Percentiles rank a stretch among this genome's conserved stretches.
Conservation (phyloP, 2,113 vertebrate species). For the Tachysurus vachellii region DNA sequence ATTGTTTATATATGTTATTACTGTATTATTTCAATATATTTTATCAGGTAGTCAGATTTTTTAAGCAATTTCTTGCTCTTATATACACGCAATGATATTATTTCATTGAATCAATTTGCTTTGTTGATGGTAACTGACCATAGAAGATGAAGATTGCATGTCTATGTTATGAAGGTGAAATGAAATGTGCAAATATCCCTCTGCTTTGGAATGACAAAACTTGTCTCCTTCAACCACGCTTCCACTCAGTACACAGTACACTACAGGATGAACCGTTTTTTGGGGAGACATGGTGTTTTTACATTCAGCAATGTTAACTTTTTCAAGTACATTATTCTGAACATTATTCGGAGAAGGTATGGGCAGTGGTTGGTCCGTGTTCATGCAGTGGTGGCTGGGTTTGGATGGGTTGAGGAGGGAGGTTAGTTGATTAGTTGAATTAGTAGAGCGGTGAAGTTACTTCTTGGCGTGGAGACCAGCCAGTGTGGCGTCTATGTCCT, state of each 20-base stretch:
- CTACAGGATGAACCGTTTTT: conserved; percentile 23
- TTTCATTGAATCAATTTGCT: neutral
- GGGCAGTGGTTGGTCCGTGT: conserved; percentile 61
- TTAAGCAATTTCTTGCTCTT: neutral
- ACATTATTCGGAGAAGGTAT: conserved; percentile 56
- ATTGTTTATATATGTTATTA: neutral
- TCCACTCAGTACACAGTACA: conserved; percentile 15
- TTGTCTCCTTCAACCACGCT: conserved; percentile 14
- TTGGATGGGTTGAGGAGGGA: conserved; percentile 61
- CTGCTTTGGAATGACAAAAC: conserved; percentile 6
- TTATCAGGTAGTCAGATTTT: conserved; percentile 2
- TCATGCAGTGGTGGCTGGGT: conserved; percentile 75
- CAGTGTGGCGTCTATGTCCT: conserved; percentile 87
- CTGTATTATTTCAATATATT: neutral
- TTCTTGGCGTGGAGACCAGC: conserved; percentile 86
- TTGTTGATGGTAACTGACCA: conserved; percentile 18
- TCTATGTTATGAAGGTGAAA: conserved; percentile 17
- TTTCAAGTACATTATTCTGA: conserved; percentile 56
- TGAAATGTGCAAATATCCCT: conserved; percentile 34
- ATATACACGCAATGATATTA: neutral
- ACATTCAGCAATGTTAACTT: conserved; percentile 37
- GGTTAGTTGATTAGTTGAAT: conserved; percentile 61
- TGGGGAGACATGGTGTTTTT: conserved; percentile 26
- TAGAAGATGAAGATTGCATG: neutral
- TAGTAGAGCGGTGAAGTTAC: conserved; percentile 70